phyloP scores from a whole-genome alignment of 1,140 invertebrate genomes.

The Diplogasteroides magnus region DNA sequence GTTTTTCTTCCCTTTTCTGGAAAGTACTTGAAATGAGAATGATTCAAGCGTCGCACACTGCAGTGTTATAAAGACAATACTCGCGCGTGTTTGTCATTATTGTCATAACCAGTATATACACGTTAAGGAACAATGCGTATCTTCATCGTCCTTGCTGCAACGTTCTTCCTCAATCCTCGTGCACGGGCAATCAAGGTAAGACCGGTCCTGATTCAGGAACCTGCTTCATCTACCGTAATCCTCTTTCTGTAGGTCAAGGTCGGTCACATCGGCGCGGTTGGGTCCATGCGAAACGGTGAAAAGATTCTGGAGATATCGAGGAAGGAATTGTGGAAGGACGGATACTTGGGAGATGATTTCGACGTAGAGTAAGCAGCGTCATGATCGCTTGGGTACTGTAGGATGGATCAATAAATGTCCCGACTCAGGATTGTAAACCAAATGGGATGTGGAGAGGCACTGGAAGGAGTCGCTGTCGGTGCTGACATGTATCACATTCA shows the following conservation, averaged over 20 bases:
- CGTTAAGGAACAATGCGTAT: not conserved
- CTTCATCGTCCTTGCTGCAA: not conserved
- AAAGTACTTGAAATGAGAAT: too few species aligned
- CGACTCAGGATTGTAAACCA: constrained; percentile 28
- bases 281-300: constrained; percentile 30
- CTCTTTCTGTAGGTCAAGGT: constrained; percentile 5
- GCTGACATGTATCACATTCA: constrained; percentile 55
- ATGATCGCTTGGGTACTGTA: too few species aligned
- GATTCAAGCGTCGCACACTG: too few species aligned
- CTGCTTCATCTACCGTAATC: too few species aligned
- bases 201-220: not conserved
- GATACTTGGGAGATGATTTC: constrained; percentile 32
- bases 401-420: too few species aligned
- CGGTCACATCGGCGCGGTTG: constrained; percentile 36
- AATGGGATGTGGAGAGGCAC: constrained; percentile 48
- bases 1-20: too few species aligned
- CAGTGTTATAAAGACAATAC: too few species aligned
- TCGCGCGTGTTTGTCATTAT: too few species aligned
- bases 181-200: not conserved
- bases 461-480: constrained; percentile 52
- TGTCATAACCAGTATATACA: too few species aligned
- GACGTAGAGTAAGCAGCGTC: constrained; percentile 27
- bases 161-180: not conserved
- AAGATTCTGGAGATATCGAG: constrained; percentile 32
- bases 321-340: constrained; percentile 25